Conservation (phyloP, 2,113 vertebrate species). For the Columbina picui region DNA sequence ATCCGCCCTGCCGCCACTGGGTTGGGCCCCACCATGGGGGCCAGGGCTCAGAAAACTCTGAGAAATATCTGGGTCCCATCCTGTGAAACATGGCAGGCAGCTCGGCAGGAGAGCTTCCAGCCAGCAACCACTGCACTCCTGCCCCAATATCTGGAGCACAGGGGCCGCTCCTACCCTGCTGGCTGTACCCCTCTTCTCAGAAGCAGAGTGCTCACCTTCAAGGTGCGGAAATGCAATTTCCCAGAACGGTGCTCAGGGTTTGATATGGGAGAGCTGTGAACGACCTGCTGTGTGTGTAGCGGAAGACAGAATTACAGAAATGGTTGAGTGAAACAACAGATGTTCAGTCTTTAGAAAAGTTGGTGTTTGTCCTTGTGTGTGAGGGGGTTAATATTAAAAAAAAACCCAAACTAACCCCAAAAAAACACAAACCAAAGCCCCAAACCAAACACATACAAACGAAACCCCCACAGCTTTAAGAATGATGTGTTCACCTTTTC, state of each 20-base stretch:
- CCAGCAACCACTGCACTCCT: fast-evolving
- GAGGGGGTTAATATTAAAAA: too few species aligned
- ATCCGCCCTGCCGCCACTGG: background rate
- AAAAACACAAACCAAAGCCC: too few species aligned
- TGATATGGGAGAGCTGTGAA: background rate
- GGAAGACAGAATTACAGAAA: background rate
- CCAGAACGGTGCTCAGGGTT: background rate
- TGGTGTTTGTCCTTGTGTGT: background rate
- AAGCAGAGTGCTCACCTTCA: background rate
- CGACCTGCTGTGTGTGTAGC: fast-evolving
- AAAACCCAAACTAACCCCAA: too few species aligned
- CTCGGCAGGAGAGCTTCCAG: background rate
- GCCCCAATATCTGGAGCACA: fast-evolving
- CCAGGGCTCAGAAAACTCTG: background rate
- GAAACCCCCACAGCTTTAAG: background rate
- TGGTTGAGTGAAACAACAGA: background rate
- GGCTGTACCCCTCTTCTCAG: background rate
- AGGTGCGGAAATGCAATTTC: background rate
- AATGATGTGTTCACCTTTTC: background rate
- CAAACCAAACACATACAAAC: too few species aligned
- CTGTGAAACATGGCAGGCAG: fast-evolving
- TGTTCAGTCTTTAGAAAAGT: background rate
- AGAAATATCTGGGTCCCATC: background rate
- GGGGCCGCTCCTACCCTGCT: background rate
- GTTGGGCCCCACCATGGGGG: background rate